These are phyloP conservation scores for Conops quadrifasciatus DNA, from an alignment of 2,888 invertebrate species.

Conservation along the genomic window DNA sequence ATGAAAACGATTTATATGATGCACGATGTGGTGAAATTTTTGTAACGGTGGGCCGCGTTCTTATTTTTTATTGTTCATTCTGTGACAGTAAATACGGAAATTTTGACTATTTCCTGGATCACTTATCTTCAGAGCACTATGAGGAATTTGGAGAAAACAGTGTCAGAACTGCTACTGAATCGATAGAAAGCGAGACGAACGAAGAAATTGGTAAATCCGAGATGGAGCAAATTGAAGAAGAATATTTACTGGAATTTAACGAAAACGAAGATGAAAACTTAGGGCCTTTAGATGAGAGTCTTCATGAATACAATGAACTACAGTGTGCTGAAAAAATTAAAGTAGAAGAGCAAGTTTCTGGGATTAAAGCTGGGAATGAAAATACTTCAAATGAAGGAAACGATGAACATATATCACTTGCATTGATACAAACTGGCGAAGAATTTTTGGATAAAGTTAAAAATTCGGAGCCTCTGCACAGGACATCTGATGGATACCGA, in stretches of 20 bases:
- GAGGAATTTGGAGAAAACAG: neutral
- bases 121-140: constrained; percentile 16
- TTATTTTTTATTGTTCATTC: constrained; percentile 28
- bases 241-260: neutral
- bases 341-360: neutral
- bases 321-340: neutral
- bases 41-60: constrained; percentile 7
- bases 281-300: constrained; percentile 1
- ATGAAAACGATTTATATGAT: constrained; percentile 17
- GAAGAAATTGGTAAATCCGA: neutral
- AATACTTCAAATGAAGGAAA: neutral
- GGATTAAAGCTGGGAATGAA: neutral
- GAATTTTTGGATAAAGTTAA: neutral
- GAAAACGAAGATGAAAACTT: neutral
- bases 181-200: too few relatives aligned
- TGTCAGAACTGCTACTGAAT: too few relatives aligned
- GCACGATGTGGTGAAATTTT: constrained; percentile 29
- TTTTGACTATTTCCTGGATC: constrained; percentile 19
- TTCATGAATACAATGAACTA: neutral
- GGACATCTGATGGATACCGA: neutral
- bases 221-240: neutral
- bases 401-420: neutral
- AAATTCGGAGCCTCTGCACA: neutral
- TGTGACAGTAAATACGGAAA: constrained; percentile 19
- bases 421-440: neutral